Evolutionary conservation across 2,113 vertebrate genomes (phyloP), one percentile per base, ranked within the genome.

Genomic region (Menidia beryllina): DNA sequence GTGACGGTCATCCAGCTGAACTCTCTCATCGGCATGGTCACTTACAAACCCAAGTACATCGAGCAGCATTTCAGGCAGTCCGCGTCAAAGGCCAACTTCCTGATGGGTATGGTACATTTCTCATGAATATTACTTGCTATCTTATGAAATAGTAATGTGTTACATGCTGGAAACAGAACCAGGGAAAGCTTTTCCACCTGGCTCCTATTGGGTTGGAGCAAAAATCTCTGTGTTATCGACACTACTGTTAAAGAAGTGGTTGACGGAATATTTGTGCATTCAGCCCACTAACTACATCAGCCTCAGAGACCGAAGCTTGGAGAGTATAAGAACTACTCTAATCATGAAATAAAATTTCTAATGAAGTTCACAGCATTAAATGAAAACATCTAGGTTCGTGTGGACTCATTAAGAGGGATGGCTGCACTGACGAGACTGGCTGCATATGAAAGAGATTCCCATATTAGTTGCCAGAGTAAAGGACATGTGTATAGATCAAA

Each of bases 1-100:
- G 65, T 86, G 76, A 88, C 92, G 34, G 70, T 96, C 81, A 70
- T 96, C 38, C 86, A 95, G 24, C 56, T 93, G 65, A 97, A 82
- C 77, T 84, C 91, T 10, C 92, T 95, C 60, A 89, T 95, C 21
- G 96, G 95, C 41, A 80, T 85, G 74, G 25, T 97, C 19, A 96
- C 96, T 56, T 98, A 95, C 72, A 47, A 94, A 48, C 92, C 96
- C 69, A 98, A 99, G 76, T 98, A 95, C 72, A 72, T 97, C 36
- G 97, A 99, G 51, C 96, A 97, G 66, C 96, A 98, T 62, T 98
- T 95, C 66, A 94, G 94, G 25, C 87, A 94, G 58, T 91, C 95
- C 2, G 73, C 94, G 50, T 95, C 95, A 12, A 95, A 92, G 55
- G 88, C 95, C 52, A 99, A 96, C 88, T 92, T 97, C 75, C 53